A percentile compares a stretch with the other conserved stretches of the same genome.
Conservation (phyloP, 2,888 invertebrate genomes). For the Drosophila kambysellisi region DNA sequence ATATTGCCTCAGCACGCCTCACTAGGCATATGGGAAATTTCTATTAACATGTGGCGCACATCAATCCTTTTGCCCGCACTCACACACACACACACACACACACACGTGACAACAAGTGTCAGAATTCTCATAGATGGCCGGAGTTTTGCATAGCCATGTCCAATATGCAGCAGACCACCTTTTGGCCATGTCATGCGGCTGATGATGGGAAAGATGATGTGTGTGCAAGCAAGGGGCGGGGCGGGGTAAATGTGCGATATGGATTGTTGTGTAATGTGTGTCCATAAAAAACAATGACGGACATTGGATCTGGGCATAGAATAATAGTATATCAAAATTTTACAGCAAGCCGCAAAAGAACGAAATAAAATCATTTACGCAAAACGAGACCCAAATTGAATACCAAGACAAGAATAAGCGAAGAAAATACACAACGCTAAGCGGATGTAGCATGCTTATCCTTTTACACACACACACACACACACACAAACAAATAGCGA, state of each 20-base stretch:
- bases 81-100: constrained; percentile 12
- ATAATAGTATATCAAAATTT: constrained; percentile 78
- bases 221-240: constrained; percentile 11
- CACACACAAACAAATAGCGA: constrained; percentile 24
- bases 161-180: constrained; percentile 57
- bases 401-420: constrained; percentile 61
- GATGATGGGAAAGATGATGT: constrained; percentile 45
- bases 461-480: constrained; percentile 58
- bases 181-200: constrained; percentile 69
- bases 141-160: constrained; percentile 39
- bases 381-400: constrained; percentile 70
- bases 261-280: constrained; percentile 53
- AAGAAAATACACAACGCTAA: constrained; percentile 68
- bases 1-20: constrained; percentile 30
- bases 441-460: constrained; percentile 78
- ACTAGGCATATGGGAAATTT: constrained; percentile 62
- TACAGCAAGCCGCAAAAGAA: constrained; percentile 59
- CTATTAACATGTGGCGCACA: constrained; percentile 53
- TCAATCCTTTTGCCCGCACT: constrained; percentile 63
- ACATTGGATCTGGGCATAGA: constrained; percentile 71
- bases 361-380: constrained; percentile 77
- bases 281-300: constrained; percentile 77
- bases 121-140: constrained; percentile 71
- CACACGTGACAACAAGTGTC: constrained; percentile 65
- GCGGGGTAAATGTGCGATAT: constrained; percentile 3